phyloP scores from a whole-genome alignment of 2,888 invertebrate genomes.

The Diadromus collaris region DNA sequence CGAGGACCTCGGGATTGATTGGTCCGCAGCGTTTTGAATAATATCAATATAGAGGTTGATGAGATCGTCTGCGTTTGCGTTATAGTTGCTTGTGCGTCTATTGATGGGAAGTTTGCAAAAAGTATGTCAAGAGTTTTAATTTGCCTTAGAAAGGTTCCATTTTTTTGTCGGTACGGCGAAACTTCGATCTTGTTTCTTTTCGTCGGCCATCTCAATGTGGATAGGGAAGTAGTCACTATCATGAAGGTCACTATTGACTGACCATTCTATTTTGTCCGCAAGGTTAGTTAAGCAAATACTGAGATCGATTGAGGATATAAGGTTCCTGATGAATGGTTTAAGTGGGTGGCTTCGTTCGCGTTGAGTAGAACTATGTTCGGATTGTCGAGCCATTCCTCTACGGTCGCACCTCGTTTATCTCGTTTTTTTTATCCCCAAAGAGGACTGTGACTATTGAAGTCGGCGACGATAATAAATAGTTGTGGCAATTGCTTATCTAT shows the following conservation, averaged over 20 bases:
- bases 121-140: conserved; percentile 36
- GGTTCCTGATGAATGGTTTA: conserved; percentile 36
- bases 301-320: conserved; percentile 42
- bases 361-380: conserved; percentile 45
- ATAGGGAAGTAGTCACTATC: conserved; percentile 16
- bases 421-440: conserved; percentile 57
- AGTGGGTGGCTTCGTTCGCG: conserved; percentile 47
- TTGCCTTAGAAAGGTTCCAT: conserved; percentile 33
- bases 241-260: not conserved
- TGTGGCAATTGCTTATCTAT: conserved; percentile 61
- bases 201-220: not conserved
- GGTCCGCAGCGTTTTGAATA: conserved; percentile 8
- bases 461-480: conserved; percentile 63
- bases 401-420: not conserved
- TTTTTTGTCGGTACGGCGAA: not conserved
- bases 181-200: not conserved
- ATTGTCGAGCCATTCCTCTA: conserved; percentile 37
- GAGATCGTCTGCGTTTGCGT: conserved; percentile 11
- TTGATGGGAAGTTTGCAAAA: conserved; percentile 6
- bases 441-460: conserved; percentile 63
- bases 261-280: conserved; percentile 5
- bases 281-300: conserved; percentile 2
- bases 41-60: conserved; percentile 36
- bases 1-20: conserved; percentile 32
- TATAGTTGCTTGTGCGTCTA: not conserved